Percentiles rank a stretch among this genome's conserved stretches.
phyloP scores from a whole-genome alignment of 1,140 invertebrate genomes.

The Cydia strobilella region DNA sequence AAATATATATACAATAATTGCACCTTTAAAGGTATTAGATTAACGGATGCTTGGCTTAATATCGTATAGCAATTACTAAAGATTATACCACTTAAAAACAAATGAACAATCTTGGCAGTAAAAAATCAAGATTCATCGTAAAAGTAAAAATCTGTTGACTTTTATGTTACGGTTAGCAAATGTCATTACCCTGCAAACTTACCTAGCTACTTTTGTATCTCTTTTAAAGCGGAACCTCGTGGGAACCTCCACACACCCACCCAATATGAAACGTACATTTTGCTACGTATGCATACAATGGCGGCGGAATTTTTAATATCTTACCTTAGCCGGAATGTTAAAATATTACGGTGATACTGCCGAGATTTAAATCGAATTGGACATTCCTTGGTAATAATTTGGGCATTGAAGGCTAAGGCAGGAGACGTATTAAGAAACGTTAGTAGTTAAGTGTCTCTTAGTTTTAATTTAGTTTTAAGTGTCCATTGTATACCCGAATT shows the following conservation, averaged over 20 bases:
- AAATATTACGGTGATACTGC: neutral
- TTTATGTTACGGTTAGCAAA: no score
- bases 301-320: constrained; percentile 15
- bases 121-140: no score
- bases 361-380: neutral
- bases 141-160: no score
- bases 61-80: no score
- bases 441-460: no score
- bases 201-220: neutral
- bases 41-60: no score
- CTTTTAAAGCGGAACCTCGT: neutral
- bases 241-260: neutral
- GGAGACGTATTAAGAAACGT: neutral
- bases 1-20: no score
- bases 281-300: neutral
- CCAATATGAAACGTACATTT: constrained; percentile 10
- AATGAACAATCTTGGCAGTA: no score
- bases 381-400: neutral
- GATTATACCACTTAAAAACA: no score
- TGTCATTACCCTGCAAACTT: neutral
- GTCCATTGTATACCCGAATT: no score
- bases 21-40: no score
- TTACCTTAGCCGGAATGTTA: constrained; percentile 2
- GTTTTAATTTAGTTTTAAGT: no score
- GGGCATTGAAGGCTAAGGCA: neutral